phyloP scores from a whole-genome alignment of 2,113 vertebrate genomes.

The Gasterosteus nipponicus region DNA sequence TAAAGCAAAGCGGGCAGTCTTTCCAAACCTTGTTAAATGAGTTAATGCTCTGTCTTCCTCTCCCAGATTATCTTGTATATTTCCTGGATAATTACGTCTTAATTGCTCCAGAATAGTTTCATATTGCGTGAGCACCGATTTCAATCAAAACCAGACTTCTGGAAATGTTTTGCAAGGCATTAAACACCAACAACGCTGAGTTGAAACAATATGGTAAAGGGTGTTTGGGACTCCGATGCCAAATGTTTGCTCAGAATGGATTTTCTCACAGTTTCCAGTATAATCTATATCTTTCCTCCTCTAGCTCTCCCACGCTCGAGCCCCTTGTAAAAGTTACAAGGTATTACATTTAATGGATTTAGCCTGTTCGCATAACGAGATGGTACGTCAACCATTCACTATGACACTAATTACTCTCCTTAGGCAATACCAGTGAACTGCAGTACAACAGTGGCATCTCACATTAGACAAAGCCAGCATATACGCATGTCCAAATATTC shows the following conservation, averaged over 20 bases:
- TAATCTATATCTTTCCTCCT: slow-evolving; percentile 29
- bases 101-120: slow-evolving; percentile 29
- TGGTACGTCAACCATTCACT: slow-evolving; percentile 53
- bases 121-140: slow-evolving; percentile 17
- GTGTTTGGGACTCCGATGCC: slow-evolving; percentile 21
- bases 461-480: slow-evolving; percentile 19
- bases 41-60: slow-evolving; percentile 2
- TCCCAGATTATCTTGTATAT: slow-evolving; percentile 11
- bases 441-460: slow-evolving; percentile 32
- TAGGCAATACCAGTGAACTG: slow-evolving; percentile 58
- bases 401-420: slow-evolving; percentile 67
- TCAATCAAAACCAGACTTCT: slow-evolving; percentile 14
- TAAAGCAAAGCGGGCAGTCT: neutral
- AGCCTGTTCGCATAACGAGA: slow-evolving; percentile 61
- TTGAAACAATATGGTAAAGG: slow-evolving; percentile 30
- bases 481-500: slow-evolving; percentile 4
- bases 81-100: slow-evolving; percentile 31
- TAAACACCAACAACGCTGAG: slow-evolving; percentile 8
- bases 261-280: slow-evolving; percentile 20
- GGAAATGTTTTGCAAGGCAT: slow-evolving; percentile 35
- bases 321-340: slow-evolving; percentile 33
- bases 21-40: neutral
- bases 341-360: slow-evolving; percentile 49
- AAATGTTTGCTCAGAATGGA: slow-evolving; percentile 35
- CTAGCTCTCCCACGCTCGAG: slow-evolving; percentile 18